Evolutionary conservation across 2,797 vertebrate species (phyloP).

Genomic region (Xerus rutilus): DNA sequence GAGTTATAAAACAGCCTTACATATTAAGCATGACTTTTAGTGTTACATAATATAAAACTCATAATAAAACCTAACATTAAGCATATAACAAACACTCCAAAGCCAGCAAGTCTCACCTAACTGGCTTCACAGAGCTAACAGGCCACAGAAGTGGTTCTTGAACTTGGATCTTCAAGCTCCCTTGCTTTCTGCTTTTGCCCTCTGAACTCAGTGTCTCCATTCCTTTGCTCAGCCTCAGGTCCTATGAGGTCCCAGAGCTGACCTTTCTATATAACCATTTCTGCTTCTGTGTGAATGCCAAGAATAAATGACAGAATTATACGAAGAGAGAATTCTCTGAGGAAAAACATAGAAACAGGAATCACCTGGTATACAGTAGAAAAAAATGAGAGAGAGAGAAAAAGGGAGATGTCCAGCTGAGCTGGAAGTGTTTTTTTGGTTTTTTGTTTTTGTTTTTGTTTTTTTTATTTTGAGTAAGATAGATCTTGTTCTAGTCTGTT

Average conservation of each 20-base stretch:
- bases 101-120: not conserved
- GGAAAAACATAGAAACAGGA: not conserved
- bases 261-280: not conserved
- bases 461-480: not conserved
- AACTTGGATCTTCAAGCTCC: not conserved
- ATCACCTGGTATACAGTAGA: not conserved
- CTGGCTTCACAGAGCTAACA: not conserved
- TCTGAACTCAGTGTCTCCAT: not conserved
- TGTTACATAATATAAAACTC: too few species aligned
- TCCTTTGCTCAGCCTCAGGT: not conserved
- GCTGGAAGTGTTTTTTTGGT: not conserved
- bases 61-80: not conserved
- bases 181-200: not conserved
- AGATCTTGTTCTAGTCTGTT: not conserved
- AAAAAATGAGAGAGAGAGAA: not conserved
- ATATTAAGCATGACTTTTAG: not conserved
- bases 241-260: not conserved
- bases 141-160: not conserved
- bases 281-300: not conserved
- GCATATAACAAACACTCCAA: not conserved
- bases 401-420: not conserved
- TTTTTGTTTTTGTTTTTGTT: not conserved
- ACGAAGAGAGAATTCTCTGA: not conserved
- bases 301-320: not conserved
- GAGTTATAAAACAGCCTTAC: not conserved